A percentile compares a stretch with the other conserved stretches of the same genome.
Conservation (phyloP, 2,797 vertebrate species). For the Myiotriccus ornatus region DNA sequence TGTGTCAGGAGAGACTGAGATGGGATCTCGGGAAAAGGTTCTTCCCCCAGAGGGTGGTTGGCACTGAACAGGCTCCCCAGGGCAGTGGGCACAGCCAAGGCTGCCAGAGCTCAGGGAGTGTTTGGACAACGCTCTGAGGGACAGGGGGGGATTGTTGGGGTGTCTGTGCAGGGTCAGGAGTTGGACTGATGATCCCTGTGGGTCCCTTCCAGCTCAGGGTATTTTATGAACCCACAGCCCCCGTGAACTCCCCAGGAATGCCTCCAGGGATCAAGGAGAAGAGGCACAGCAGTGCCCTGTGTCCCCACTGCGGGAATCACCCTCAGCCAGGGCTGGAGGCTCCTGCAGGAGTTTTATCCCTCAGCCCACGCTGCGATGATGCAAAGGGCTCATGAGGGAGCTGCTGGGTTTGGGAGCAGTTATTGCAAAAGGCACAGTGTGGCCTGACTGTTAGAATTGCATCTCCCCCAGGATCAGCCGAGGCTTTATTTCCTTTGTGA, state of each 20-base stretch:
- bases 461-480: background rate
- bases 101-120: background rate
- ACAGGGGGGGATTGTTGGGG: background rate
- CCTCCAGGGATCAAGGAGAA: background rate
- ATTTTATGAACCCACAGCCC: background rate
- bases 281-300: background rate
- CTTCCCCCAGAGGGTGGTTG: accelerated
- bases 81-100: accelerated
- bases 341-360: background rate
- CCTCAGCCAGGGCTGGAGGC: background rate
- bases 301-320: accelerated
- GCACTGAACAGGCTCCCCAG: background rate
- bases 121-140: accelerated
- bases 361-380: background rate
- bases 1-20: accelerated
- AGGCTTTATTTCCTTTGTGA: background rate
- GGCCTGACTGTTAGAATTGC: background rate
- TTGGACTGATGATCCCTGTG: background rate
- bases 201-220: background rate
- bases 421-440: background rate
- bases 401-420: background rate
- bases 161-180: background rate
- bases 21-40: background rate
- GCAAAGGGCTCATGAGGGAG: background rate
- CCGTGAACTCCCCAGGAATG: background rate